Evolutionary conservation across 2,888 invertebrate species (phyloP).

Genomic region (Cosmia trapezina): DNA sequence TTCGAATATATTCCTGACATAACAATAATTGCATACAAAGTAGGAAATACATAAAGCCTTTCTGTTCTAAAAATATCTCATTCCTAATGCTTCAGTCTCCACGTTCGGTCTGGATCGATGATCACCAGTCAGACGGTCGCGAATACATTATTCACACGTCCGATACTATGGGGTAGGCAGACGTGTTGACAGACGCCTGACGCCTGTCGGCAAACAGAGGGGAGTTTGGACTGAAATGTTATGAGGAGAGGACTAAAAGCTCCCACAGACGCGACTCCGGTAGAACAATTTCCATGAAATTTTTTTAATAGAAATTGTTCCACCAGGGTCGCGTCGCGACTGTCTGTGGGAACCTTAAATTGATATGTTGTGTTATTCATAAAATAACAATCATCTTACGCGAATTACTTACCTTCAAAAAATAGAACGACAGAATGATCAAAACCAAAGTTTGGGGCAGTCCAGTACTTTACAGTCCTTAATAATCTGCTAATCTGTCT

Average conservation of each 20-base stretch:
- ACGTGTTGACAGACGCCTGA: conserved; percentile 43
- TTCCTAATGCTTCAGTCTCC: conserved; percentile 8
- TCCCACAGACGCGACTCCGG: too few species aligned
- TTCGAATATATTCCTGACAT: neutral
- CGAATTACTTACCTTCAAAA: neutral
- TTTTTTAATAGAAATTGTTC: too few species aligned
- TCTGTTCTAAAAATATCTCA: neutral
- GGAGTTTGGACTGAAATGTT: conserved; percentile 13
- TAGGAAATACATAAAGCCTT: conserved; percentile 3
- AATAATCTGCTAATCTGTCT: too few species aligned
- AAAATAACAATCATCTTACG: conserved; percentile 8
- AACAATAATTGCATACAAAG: neutral
- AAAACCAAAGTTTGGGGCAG: too few species aligned
- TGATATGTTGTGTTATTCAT: conserved; percentile 24
- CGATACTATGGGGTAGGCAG: conserved; percentile 35
- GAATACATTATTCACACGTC: conserved; percentile 58
- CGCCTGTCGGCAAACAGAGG: conserved; percentile 47
- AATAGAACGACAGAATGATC: neutral
- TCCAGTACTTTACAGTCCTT: too few species aligned
- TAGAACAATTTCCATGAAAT: too few species aligned
- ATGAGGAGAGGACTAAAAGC: conserved; percentile 7
- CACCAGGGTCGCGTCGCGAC: too few species aligned
- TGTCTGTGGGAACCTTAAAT: neutral
- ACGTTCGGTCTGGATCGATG: conserved; percentile 52
- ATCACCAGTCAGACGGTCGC: conserved; percentile 37